phyloP scores from a whole-genome alignment of 1,140 invertebrate species.

The Copidosoma floridanum region DNA sequence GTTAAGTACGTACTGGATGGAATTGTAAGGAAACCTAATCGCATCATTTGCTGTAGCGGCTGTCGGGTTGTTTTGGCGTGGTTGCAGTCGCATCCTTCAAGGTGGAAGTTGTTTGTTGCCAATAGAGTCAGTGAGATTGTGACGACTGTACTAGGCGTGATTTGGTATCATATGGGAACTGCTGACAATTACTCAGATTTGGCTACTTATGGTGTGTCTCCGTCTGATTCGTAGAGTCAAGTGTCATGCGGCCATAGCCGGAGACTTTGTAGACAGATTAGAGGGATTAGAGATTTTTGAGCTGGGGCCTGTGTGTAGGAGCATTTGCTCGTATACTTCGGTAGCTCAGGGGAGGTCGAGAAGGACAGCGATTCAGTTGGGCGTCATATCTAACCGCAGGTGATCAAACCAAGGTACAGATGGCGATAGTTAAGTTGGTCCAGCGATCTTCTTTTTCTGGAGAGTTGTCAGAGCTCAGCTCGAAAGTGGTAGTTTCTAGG shows the following conservation, averaged over 20 bases:
- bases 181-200: neutral
- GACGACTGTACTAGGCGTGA: neutral
- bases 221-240: neutral
- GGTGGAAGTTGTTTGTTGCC: neutral
- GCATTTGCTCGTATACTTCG: neutral
- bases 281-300: neutral
- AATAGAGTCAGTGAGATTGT: neutral
- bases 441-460: neutral
- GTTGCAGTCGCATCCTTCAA: neutral
- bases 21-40: neutral
- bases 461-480: neutral
- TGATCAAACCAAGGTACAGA: neutral
- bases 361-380: neutral
- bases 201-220: neutral
- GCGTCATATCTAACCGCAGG: neutral
- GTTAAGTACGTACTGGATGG: neutral
- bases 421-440: neutral
- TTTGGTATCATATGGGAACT: neutral
- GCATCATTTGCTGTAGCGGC: neutral
- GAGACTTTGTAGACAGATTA: neutral
- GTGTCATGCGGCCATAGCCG: neutral
- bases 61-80: neutral
- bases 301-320: neutral
- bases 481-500: neutral
- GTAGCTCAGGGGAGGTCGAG: neutral